These are phyloP conservation scores for Slavum lentiscoides DNA, from an alignment of 2,888 invertebrate species.

Conservation along the genomic window DNA sequence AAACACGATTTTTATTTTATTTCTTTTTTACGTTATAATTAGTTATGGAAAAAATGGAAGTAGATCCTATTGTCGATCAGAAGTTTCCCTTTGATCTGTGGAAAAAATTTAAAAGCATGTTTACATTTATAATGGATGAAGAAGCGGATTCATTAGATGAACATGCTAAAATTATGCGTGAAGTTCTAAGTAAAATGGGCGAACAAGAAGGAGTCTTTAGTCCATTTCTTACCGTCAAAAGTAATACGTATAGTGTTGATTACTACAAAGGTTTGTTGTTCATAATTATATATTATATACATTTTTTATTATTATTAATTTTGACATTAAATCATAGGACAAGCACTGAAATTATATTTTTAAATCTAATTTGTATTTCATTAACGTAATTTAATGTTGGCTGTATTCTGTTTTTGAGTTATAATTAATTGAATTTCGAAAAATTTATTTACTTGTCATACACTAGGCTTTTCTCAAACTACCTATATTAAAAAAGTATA, in stretches of 20 bases:
- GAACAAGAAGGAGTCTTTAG: slow-evolving; percentile 50
- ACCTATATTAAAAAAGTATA: too few species aligned
- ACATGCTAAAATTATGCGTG: slow-evolving; percentile 50
- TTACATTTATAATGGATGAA: slow-evolving; percentile 50
- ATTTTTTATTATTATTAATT: neutral
- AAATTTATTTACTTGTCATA: too few species aligned
- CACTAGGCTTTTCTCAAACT: too few species aligned
- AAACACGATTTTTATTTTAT: neutral
- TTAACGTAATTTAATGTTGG: too few species aligned
- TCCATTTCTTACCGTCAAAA: slow-evolving; percentile 34
- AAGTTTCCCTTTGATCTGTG: slow-evolving; percentile 48
- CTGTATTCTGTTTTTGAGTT: too few species aligned
- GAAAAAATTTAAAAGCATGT: slow-evolving; percentile 51
- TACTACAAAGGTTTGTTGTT: slow-evolving; percentile 44
- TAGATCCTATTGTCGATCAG: slow-evolving; percentile 4
- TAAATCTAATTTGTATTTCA: too few species aligned
- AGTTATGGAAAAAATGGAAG: slow-evolving; percentile 41
- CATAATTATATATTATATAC: neutral
- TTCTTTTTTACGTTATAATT: neutral
- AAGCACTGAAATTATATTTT: too few species aligned
- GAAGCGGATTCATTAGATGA: slow-evolving; percentile 48
- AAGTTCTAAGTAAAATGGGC: slow-evolving; percentile 49
- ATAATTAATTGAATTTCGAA: too few species aligned
- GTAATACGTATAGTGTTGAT: slow-evolving; percentile 32
- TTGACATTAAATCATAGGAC: too few species aligned